These are phyloP conservation scores for Megathymus violae DNA, from an alignment of 1,140 invertebrate species.

Conservation along the genomic window DNA sequence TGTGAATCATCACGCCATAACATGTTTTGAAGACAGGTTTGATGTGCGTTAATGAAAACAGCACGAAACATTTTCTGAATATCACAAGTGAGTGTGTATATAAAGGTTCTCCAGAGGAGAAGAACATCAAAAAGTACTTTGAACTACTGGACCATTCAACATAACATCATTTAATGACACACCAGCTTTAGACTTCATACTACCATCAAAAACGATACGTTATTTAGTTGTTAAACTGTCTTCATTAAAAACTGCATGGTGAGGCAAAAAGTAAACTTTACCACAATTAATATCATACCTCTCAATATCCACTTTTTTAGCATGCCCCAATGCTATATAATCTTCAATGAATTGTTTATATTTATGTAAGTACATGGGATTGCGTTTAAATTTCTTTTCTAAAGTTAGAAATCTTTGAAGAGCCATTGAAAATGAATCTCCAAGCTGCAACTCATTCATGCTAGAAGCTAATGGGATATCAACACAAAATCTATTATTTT, in stretches of 20 bases:
- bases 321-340: slow-evolving; percentile 50
- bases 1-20: slow-evolving; percentile 39
- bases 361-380: slow-evolving; percentile 22
- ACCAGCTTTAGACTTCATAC: neutral
- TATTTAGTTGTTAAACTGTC: neutral
- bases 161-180: neutral
- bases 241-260: slow-evolving; percentile 1
- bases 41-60: slow-evolving; percentile 12
- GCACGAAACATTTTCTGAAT: slow-evolving; percentile 3
- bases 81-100: neutral
- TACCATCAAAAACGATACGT: slow-evolving; percentile 1
- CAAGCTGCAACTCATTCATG: neutral
- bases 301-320: slow-evolving; percentile 17
- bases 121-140: neutral
- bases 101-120: neutral
- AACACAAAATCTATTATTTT: slow-evolving; percentile 1
- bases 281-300: neutral
- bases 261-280: neutral
- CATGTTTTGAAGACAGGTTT: slow-evolving; percentile 41
- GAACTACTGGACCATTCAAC: neutral
- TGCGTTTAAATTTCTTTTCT: slow-evolving; percentile 34
- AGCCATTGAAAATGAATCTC: neutral
- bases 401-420: neutral
- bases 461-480: neutral
- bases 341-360: slow-evolving; percentile 53